Conservation (phyloP, 2,888 invertebrate genomes). For the Maniola hyperantus region DNA sequence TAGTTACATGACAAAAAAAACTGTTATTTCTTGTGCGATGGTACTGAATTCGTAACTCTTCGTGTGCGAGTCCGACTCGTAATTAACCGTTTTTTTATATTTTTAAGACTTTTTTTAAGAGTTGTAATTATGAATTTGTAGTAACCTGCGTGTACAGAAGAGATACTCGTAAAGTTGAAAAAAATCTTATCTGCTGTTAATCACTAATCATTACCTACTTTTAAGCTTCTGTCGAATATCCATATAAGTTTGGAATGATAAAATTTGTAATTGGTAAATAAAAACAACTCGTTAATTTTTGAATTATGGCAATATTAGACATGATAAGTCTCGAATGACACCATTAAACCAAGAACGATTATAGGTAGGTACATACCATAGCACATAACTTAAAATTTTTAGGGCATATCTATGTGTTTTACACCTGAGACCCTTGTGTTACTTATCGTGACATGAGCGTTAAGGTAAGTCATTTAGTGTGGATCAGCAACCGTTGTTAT, state of each 20-base stretch:
- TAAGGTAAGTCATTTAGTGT: neutral
- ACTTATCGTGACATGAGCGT: too few relatives aligned
- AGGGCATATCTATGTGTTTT: neutral
- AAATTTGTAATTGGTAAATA: neutral
- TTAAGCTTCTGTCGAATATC: too few relatives aligned
- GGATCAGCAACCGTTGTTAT: too few relatives aligned
- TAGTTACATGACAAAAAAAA: too few relatives aligned
- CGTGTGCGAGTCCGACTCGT: too few relatives aligned
- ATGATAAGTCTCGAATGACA: neutral
- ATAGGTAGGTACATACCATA: conserved; percentile 1
- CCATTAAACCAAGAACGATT: neutral
- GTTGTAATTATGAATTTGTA: neutral
- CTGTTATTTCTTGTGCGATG: too few relatives aligned
- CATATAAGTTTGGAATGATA: neutral
- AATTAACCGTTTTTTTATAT: too few relatives aligned
- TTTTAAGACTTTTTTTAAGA: too few relatives aligned
- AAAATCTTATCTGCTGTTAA: too few relatives aligned
- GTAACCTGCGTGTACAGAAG: too few relatives aligned
- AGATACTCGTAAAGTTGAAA: neutral
- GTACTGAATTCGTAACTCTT: too few relatives aligned
- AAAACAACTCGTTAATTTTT: conserved; percentile 6
- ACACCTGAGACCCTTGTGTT: neutral
- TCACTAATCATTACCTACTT: too few relatives aligned
- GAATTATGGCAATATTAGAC: neutral
- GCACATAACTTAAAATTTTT: conserved; percentile 1